phyloP scores from a whole-genome alignment of 2,888 invertebrate genomes.

The Drosophila parthenogenetica region DNA sequence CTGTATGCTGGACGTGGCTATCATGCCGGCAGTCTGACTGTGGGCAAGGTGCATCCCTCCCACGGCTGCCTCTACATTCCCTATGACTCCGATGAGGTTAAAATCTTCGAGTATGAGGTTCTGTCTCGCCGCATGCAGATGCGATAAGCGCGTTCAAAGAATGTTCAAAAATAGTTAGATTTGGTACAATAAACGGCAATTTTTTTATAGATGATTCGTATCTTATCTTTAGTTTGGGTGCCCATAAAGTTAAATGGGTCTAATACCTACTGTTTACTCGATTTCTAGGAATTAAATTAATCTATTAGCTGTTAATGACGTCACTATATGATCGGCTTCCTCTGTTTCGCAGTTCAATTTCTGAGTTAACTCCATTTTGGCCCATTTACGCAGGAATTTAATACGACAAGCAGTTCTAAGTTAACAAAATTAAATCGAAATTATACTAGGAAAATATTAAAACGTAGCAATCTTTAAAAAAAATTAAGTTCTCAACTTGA shows the following conservation, averaged over 20 bases:
- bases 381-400: slow-evolving; percentile 53
- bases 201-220: slow-evolving; percentile 32
- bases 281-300: slow-evolving; percentile 7
- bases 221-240: slow-evolving; percentile 40
- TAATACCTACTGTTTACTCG: slow-evolving; percentile 14
- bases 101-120: slow-evolving; percentile 85
- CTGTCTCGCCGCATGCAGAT: slow-evolving; percentile 68
- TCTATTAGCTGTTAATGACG: neutral
- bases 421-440: slow-evolving; percentile 59
- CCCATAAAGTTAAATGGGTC: slow-evolving; percentile 20
- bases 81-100: slow-evolving; percentile 85
- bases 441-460: slow-evolving; percentile 9
- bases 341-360: slow-evolving; percentile 48
- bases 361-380: slow-evolving; percentile 28
- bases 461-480: slow-evolving; percentile 24
- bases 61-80: slow-evolving; percentile 86
- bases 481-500: slow-evolving; percentile 55
- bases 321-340: slow-evolving; percentile 26
- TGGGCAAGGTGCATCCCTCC: slow-evolving; percentile 89
- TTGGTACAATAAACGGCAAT: slow-evolving; percentile 53
- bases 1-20: slow-evolving; percentile 89
- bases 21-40: slow-evolving; percentile 88
- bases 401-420: slow-evolving; percentile 61
- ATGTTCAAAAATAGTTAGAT: slow-evolving; percentile 22
- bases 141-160: slow-evolving; percentile 41